A percentile compares a stretch with the other conserved stretches of the same genome.
phyloP scores from a whole-genome alignment of 2,888 invertebrate species.

The Psylliodes chrysocephalus region DNA sequence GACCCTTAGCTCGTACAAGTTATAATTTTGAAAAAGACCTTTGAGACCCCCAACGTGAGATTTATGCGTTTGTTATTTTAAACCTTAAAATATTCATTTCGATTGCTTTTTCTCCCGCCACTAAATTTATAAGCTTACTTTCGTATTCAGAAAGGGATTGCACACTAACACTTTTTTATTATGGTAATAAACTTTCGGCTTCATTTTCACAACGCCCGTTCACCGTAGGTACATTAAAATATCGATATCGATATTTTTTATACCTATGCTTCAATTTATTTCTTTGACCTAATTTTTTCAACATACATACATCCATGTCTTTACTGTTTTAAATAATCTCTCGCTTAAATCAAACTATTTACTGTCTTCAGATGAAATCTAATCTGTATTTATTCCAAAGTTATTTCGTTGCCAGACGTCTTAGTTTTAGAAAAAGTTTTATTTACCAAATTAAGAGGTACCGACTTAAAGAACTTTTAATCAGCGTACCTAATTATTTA shows the following conservation, averaged over 20 bases:
- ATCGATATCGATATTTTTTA: slow-evolving; percentile 19
- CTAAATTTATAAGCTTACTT: slow-evolving; percentile 38
- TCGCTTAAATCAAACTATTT: too few relatives aligned
- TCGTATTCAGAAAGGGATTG: slow-evolving; percentile 27
- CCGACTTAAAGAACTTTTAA: too few relatives aligned
- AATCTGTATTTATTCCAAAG: too few relatives aligned
- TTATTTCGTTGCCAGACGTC: too few relatives aligned
- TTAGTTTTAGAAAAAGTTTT: too few relatives aligned
- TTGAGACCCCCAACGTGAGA: slow-evolving; percentile 49
- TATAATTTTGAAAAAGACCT: slow-evolving; percentile 51
- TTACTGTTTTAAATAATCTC: too few relatives aligned
- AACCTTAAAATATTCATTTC: slow-evolving; percentile 51
- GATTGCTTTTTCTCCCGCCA: slow-evolving; percentile 35
- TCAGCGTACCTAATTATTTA: too few relatives aligned
- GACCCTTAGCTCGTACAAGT: slow-evolving; percentile 52
- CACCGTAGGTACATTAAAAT: slow-evolving; percentile 9
- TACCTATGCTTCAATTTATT: neutral
- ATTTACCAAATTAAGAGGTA: too few relatives aligned
- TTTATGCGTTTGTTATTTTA: slow-evolving; percentile 52
- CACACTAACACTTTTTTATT: slow-evolving; percentile 29
- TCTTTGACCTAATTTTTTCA: neutral
- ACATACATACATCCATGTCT: too few relatives aligned
- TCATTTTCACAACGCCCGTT: slow-evolving; percentile 22
- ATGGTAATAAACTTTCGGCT: slow-evolving; percentile 29
- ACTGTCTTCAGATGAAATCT: too few relatives aligned